Percentiles rank a stretch among this genome's conserved stretches.
Conservation (phyloP, 2,113 vertebrate genomes). For the Megaceryle maxima region DNA sequence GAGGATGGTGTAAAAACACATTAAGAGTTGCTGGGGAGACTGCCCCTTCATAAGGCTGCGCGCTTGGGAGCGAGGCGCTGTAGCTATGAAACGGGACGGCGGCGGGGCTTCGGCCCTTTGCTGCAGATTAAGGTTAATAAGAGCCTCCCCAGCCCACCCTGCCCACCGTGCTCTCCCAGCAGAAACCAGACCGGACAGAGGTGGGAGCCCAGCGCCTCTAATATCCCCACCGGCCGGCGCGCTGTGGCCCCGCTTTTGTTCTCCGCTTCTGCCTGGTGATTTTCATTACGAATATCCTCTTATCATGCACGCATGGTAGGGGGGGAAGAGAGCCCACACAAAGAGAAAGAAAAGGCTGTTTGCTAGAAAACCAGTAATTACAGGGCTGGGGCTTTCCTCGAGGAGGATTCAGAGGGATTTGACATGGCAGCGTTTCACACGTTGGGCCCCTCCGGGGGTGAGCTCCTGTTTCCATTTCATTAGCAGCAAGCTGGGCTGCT, state of each 20-base stretch:
- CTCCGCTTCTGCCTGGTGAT: background rate
- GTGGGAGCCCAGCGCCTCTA: slow-evolving; percentile 14
- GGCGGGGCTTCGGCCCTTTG: background rate
- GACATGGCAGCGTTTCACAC: slow-evolving; percentile 8
- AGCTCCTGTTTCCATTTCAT: slow-evolving; percentile 34
- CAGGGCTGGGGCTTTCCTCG: background rate
- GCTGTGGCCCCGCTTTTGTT: slow-evolving; percentile 41
- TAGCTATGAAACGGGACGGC: slow-evolving; percentile 27
- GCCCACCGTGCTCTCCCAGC: background rate
- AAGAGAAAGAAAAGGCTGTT: slow-evolving; percentile 54
- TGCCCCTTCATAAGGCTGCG: slow-evolving; percentile 6
- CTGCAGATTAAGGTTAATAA: background rate
- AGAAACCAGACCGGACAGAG: background rate
- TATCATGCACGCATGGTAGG: background rate
- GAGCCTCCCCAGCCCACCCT: background rate
- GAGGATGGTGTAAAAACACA: background rate
- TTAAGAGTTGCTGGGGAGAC: slow-evolving; percentile 72
- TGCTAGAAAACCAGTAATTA: slow-evolving; percentile 11
- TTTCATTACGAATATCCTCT: slow-evolving; percentile 68
- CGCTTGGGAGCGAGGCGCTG: slow-evolving; percentile 22
- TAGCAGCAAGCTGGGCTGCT: slow-evolving; percentile 5
- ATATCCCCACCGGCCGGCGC: background rate
- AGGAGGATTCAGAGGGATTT: background rate
- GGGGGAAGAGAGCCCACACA: slow-evolving; percentile 38
- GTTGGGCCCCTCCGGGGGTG: background rate